Percentiles rank a stretch among this genome's conserved stretches.
Evolutionary conservation across 1,140 invertebrate species (phyloP).

Genomic region (Cotesia vestalis): DNA sequence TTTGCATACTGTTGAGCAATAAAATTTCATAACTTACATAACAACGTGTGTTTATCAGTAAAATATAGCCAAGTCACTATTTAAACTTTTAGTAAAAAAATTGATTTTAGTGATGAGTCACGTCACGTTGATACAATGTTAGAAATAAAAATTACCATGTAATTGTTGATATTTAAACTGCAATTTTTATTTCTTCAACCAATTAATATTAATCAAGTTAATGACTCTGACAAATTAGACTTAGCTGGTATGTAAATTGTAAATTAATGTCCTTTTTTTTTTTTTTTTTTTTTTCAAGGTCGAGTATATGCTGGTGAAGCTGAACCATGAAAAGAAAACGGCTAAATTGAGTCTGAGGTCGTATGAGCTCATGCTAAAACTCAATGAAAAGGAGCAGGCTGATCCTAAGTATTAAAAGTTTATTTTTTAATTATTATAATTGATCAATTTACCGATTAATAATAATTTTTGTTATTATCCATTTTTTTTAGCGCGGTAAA

Average conservation of each 20-base stretch:
- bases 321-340: slow-evolving; percentile 87
- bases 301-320: slow-evolving; percentile 96
- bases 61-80: background rate
- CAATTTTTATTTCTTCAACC: too few relatives aligned
- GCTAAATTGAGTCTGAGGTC: slow-evolving; percentile 87
- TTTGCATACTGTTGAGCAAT: too few relatives aligned
- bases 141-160: too few relatives aligned
- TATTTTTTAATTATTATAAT: slow-evolving; percentile 4
- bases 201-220: too few relatives aligned
- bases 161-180: too few relatives aligned
- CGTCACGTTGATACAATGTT: too few relatives aligned
- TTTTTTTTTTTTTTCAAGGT: slow-evolving; percentile 74
- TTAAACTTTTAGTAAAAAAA: background rate
- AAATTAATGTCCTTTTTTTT: slow-evolving; percentile 12
- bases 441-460: background rate
- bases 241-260: background rate
- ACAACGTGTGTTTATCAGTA: slow-evolving; percentile 1
- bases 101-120: background rate
- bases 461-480: background rate
- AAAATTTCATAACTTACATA: too few relatives aligned
- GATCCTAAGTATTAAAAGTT: slow-evolving; percentile 76
- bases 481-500: slow-evolving; percentile 71
- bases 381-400: slow-evolving; percentile 84
- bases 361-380: slow-evolving; percentile 77
- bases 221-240: too few relatives aligned